Base-by-base conservation (phyloP, 2,113 vertebrate species). In the Theristicus caerulescens region DNA sequence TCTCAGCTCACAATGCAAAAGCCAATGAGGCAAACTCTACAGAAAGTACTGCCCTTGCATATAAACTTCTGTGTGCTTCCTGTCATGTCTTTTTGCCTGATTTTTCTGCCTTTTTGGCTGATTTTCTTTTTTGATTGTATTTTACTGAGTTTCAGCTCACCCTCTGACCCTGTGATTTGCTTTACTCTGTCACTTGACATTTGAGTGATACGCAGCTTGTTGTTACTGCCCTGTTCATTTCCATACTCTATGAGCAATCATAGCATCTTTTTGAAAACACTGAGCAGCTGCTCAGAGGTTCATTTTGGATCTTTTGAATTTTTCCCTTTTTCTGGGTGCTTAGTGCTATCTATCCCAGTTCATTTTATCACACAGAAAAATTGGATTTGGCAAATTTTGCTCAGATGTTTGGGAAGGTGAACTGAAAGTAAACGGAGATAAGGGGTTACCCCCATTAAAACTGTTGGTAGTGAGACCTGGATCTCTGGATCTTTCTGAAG, bases 211-310 rank as follows among this genome's bases (percentile, higher is more conserved):
- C 2, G 11, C 36, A 82, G 67, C 47, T 95, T 86, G 20, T 38
- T 70, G 74, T 86, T 67, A 55, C 31, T 59, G 29, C 36, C 86
- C 76, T 25, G 16, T 47, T 90, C 46, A 71, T 91, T 95, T 93
- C 69, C 80, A 82, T 59, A 67, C 29, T 91, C n/a, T 21, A 6
- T 83, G 10, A 84, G 69, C 65, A 94, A 92, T 78, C 65, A 62
- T 2, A 74, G 8, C 26, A 78, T 78, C 76, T 86, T 85, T 86
- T 61, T 59, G 72, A 66, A 74, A 94, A 69, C 32, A 57, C 16
- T 65, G 57, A 88, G 61, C 91, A 93, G 69, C 65, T 95, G 76
- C 38, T 96, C 65, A 52, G 70, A 83, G 16, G 29, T 92, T 94
- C 34, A 70, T 92, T 93, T 92, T 2, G 4, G 80, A 61, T 71